Base-by-base conservation (phyloP, 2,797 vertebrate species). In the Sebastes paucispinis region DNA sequence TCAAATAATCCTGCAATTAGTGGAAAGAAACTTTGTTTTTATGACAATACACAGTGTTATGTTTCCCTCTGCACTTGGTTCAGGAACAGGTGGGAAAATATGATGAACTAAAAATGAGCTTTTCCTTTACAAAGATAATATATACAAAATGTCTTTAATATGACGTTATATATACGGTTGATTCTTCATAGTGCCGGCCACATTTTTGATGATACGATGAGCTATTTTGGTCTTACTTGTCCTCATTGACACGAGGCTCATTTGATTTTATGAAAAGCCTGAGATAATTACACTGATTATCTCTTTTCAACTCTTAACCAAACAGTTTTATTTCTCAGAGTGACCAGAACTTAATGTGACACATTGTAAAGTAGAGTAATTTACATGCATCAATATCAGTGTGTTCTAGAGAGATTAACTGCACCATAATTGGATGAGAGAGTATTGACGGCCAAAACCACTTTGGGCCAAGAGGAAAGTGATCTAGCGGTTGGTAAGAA, bases 1-100 rank as follows among this genome's bases (percentile, higher is more conserved):
- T 84, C 18, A 80, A 87, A 89, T 86, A 75, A 60, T 67, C 24
- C 65, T 65, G 71, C 73, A 88, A 81, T 84, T 89, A 77, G 63
- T 77, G 73, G 77, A 70, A 52, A 73, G 47, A 63, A 66, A 69
- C 6, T 25, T 27, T 65, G 47, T 36, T 74, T 52, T 75, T 65
- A 32, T 59, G 64, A 67, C 43, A 55, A 20, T 47, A n/a, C 47
- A 43, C 70, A 8, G 20, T 27, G 63, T 67, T 77, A 10, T 43
- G 47, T 54, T 81, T 73, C 59, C 74, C 25, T 77, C 63, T 1
- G 54, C 47, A 36, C 31, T 29, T 18, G 7, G 32, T 57, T 60
- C 6, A 29, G 25, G 47, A 76, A 55, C 77, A 90, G 89, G 84
- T 88, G 87, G 29, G 69, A 75, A 88, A 82, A 83, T 71, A 81